Evolutionary conservation across 2,113 vertebrate species (phyloP).

Genomic region (Manacus vitellinus): DNA sequence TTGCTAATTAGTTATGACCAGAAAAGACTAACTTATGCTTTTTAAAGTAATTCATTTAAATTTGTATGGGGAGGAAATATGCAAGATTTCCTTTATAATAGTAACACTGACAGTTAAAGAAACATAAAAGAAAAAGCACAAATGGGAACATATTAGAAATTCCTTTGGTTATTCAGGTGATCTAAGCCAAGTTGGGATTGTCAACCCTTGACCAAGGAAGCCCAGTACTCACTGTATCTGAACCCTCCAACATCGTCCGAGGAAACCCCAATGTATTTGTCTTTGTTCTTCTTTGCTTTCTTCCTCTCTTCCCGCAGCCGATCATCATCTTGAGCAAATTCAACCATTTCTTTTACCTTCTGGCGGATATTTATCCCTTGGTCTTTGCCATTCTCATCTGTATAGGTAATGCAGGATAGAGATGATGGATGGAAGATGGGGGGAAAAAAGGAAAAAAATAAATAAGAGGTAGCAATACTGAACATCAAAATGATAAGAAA

Average conservation of each 20-base stretch:
- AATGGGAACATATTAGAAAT: not conserved
- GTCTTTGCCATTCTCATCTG: conserved; percentile 98
- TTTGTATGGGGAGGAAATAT: not conserved
- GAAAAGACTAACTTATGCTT: not conserved
- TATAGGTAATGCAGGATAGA: not conserved
- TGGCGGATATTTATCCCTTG: conserved; percentile 98
- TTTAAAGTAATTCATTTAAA: not conserved
- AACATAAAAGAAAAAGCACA: not conserved
- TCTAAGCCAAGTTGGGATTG: not conserved
- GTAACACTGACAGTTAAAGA: not conserved
- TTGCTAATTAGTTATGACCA: not conserved
- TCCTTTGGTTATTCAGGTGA: not conserved
- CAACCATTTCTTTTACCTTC: conserved; percentile 96
- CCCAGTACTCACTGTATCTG: conserved; percentile 85
- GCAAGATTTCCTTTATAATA: not conserved
- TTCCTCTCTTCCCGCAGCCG: conserved; percentile 94
- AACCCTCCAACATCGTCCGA: conserved; percentile 89
- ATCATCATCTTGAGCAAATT: conserved; percentile 97
- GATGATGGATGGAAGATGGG: not conserved
- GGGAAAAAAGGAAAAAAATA: not conserved
- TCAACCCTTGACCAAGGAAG: not conserved
- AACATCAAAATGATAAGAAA: not conserved
- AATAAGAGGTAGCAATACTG: not conserved
- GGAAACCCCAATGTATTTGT: conserved; percentile 96
- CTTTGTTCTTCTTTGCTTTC: conserved; percentile 98